Base-by-base conservation (phyloP, 2,113 vertebrate species). In the Apodemus sylvaticus region DNA sequence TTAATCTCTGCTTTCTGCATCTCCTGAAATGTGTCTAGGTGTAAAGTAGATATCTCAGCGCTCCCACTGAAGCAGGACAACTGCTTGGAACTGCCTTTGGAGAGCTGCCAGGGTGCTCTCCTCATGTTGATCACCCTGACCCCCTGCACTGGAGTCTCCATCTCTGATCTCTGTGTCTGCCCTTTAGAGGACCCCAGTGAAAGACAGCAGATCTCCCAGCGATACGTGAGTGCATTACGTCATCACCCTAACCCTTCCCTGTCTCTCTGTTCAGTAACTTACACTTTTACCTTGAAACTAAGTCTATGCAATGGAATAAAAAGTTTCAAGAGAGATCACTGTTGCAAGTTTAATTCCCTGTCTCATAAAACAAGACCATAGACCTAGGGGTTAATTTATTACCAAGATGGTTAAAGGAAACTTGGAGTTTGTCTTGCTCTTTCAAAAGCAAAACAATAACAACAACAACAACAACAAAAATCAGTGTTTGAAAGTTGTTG, bases 91-190 rank as follows among this genome's bases (percentile, higher is more conserved):
- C 95, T 99, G 98, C 98, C 99, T 10, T 81, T 99, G 98, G 98
- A 97, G 92, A 99, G 97, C 88, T 98, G 98, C 96, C 98, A 95
- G 51, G 99, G 99, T 76, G 98, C 97, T 0, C 98, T 99, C 90
- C 97, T 99, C 29, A 97, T 99, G 98, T 88, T 99, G 97, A 97
- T 99, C 96, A 99, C 98, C 24, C 98, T 99, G 10, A 98, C 97
- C 16, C 99, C 99, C 2, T 99, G 99, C 91, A 94, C 98, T 3
- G 99, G 99, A 13, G 99, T 99, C 70, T 99, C 99, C 4, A 96
- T 99, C 97, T 99, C 99, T 26, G 99, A 99, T 93, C 97, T 99
- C 8, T 99, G 99, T 31, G 97, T 98, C 34, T 99, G 99, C 96
- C 98, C 98, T 26, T 97, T 99, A 95, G 99, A 98, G 68, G 99